A percentile compares a stretch with the other conserved stretches of the same genome.
These are phyloP conservation scores for Campoletis sonorensis DNA, from an alignment of 1,140 invertebrate genomes.

Conservation along the genomic window DNA sequence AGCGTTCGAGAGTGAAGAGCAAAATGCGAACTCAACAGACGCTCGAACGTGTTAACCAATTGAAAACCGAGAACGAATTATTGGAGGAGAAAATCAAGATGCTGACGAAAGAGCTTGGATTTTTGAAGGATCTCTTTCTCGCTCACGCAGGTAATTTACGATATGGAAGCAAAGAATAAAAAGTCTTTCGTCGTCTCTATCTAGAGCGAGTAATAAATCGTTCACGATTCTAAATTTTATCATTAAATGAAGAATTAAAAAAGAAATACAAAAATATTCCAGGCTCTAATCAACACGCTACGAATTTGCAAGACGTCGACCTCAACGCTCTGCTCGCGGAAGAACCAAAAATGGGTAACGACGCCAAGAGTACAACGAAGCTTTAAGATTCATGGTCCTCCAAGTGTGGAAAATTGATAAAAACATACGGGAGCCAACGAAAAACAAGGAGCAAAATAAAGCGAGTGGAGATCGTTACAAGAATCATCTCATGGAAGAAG, in stretches of 20 bases:
- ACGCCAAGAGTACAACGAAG: constrained; percentile 48
- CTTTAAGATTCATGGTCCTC: constrained; percentile 45
- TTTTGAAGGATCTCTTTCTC: constrained; percentile 91
- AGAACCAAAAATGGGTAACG: constrained; percentile 55
- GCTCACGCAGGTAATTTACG: constrained; percentile 82
- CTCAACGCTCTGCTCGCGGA: constrained; percentile 71
- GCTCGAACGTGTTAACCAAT: constrained; percentile 84
- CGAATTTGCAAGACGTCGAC: constrained; percentile 70
- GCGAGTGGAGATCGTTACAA: background rate
- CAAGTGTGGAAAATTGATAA: constrained; percentile 46
- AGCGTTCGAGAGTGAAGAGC: constrained; percentile 91
- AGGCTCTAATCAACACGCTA: constrained; percentile 70
- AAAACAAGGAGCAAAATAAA: background rate
- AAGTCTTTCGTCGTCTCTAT: background rate
- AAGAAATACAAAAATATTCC: no score
- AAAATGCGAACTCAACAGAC: constrained; percentile 90
- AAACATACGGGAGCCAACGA: background rate
- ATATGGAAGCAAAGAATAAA: background rate
- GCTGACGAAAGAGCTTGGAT: constrained; percentile 89
- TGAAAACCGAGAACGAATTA: constrained; percentile 89
- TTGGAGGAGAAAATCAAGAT: constrained; percentile 92
- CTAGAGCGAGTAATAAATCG: background rate
- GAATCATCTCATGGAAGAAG: background rate
- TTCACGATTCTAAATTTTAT: constrained; percentile 3
- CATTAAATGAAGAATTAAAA: constrained; percentile 52